Percentiles rank a stretch among this genome's conserved stretches.
Conservation (phyloP, 2,113 vertebrate species). For the Caracal caracal region DNA sequence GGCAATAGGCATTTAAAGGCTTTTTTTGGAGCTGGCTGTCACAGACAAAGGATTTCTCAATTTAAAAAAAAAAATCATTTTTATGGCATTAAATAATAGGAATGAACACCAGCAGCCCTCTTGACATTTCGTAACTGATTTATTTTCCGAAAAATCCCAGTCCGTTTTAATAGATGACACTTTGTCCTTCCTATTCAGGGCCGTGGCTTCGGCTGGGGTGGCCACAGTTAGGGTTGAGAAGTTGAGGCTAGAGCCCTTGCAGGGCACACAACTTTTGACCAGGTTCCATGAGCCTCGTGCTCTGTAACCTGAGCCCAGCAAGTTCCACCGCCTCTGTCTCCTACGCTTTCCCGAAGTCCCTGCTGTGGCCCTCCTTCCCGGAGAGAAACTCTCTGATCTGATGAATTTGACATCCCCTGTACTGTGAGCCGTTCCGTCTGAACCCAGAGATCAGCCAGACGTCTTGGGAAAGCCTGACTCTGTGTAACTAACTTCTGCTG, state of each 20-base stretch:
- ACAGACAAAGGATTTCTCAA: conserved; percentile 71
- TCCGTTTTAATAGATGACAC: not conserved
- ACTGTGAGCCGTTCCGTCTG: not conserved
- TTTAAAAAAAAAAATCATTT: conserved; percentile 25
- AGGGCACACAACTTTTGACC: not conserved
- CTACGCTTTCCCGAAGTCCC: not conserved
- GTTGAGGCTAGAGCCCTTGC: too few species aligned
- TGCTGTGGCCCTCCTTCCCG: not conserved
- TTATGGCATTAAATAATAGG: conserved; percentile 32
- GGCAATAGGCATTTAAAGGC: conserved; percentile 1
- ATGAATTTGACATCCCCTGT: not conserved
- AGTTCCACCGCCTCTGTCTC: not conserved
- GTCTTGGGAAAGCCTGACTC: not conserved
- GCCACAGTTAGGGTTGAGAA: not conserved
- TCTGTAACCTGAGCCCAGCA: not conserved
- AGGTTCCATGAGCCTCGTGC: not conserved
- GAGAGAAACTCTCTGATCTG: not conserved
- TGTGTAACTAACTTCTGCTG: accelerated
- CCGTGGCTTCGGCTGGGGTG: not conserved
- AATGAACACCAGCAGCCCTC: not conserved
- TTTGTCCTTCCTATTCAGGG: conserved; percentile 1
- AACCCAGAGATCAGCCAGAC: not conserved
- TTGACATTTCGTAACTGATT: conserved; percentile 39
- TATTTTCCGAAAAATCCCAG: not conserved
- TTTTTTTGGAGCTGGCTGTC: conserved; percentile 55